Base-by-base conservation (phyloP, 2,888 invertebrate genomes). In the Anagyrus pseudococci region DNA sequence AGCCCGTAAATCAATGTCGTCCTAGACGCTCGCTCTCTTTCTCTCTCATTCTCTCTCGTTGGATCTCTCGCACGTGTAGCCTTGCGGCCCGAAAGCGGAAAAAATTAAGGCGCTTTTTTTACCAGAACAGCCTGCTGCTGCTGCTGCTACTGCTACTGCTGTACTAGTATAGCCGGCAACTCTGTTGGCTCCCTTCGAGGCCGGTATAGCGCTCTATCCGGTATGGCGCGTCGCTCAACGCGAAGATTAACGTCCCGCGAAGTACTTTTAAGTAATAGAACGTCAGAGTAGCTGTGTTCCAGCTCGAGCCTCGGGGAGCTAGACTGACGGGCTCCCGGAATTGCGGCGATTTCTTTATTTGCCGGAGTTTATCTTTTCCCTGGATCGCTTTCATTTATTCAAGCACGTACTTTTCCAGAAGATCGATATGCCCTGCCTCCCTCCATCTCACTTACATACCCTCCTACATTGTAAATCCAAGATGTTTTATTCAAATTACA, bases 1-100 rank as follows among this genome's bases (percentile, higher is more conserved):
- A 37, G 46, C 26, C 44, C 52, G 56, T 66, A 63, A 66, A 63
- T 66, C 60, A 66, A 62, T 37, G 62, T 57, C 19, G 7, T 43
- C 33, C 33, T 15, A 15, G n/a, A n/a, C n/a, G n/a, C n/a, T n/a
- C n/a, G n/a, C 43, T 49, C 40, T 60, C 41, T 43, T 33, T 43
- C 46, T 25, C 20, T 1, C 33, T 37, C 10, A 37, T 13, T 13
- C 33, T 8, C 33, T 29, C 29, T 8, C 33, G 33, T 37, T 8
- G 33, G 33, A 37, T 19, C 26, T 15, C 43, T 37, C 4, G n/a
- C 22, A 15, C n/a, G 33, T 23, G 20, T 17, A 40, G n/a, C 8
- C 25, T 23, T 22, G 15, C 33, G 20, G 10, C 41, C 25, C 52
- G 47, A 60, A 62, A 58, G 43, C 29, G 57, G 19, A 20, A 57